Evolutionary conservation across 2,888 invertebrate genomes (phyloP).

Genomic region (Tridacna gigas): DNA sequence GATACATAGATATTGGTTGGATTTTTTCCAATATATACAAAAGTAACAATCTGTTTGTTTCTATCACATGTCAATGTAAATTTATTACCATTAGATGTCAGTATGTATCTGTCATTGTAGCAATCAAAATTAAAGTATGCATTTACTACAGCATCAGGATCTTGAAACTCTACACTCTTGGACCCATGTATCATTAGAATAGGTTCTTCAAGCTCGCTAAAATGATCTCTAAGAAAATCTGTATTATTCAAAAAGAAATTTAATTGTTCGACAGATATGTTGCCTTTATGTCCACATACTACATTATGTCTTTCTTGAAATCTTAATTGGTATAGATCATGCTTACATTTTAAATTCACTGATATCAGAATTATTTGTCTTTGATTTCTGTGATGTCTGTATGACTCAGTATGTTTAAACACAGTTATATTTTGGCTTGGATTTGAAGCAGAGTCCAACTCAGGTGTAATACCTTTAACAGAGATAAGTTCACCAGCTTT

Average conservation of each 20-base stretch:
- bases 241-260: slow-evolving; percentile 26
- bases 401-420: not conserved
- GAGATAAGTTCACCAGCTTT: slow-evolving; percentile 19
- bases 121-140: not conserved
- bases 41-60: not conserved
- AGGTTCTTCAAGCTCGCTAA: slow-evolving; percentile 12
- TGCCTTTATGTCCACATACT: not conserved
- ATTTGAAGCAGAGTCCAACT: slow-evolving; percentile 1
- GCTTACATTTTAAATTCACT: slow-evolving; percentile 43
- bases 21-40: slow-evolving; percentile 38
- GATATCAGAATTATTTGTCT: slow-evolving; percentile 53
- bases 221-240: not conserved
- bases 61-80: slow-evolving; percentile 10
- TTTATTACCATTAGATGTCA: not conserved
- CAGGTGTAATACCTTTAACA: slow-evolving; percentile 35
- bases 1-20: slow-evolving; percentile 43
- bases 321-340: slow-evolving; percentile 18
- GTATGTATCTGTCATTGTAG: not conserved
- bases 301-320: slow-evolving; percentile 1
- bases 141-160: not conserved
- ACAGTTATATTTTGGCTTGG: not conserved
- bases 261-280: not conserved
- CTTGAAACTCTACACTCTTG: not conserved
- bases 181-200: slow-evolving; percentile 10
- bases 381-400: slow-evolving; percentile 27